Evolutionary conservation across 53 echinoderm and acorn worm genomes (phyloP).

Genomic region (Crossaster papposus): DNA sequence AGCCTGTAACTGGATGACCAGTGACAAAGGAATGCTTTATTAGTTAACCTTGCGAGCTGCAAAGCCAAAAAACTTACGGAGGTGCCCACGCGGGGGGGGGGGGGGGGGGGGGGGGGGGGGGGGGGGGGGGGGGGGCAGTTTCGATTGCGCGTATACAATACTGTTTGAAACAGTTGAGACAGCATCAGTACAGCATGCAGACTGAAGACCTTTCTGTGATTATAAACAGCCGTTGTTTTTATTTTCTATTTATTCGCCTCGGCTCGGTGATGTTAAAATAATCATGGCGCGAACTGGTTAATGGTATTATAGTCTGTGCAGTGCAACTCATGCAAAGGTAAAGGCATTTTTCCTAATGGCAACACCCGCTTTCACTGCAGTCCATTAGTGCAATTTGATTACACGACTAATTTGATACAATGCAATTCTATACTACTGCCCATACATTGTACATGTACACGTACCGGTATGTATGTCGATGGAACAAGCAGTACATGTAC

Average conservation of each 20-base stretch:
- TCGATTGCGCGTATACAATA: neutral
- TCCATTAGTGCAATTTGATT: conserved; percentile 41
- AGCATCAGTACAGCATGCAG: no score
- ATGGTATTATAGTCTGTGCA: neutral
- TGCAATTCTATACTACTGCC: neutral
- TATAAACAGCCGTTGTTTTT: no score
- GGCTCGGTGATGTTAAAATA: no score
- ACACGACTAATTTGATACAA: conserved; percentile 8
- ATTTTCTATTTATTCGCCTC: no score
- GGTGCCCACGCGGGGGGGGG: no score
- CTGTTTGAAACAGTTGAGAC: no score
- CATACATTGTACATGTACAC: neutral
- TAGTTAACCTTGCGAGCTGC: no score
- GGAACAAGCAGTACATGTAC: neutral
- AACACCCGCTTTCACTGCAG: neutral
- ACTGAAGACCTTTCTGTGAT: no score
- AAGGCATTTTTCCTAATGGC: neutral
- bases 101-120: neutral
- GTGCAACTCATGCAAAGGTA: neutral
- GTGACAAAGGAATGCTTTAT: no score
- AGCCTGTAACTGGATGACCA: no score
- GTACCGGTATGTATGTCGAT: neutral
- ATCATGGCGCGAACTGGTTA: no score
- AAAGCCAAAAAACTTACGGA: no score
- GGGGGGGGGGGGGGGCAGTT: neutral